phyloP scores from a whole-genome alignment of 2,888 invertebrate genomes.

The Ormyrus labotus region DNA sequence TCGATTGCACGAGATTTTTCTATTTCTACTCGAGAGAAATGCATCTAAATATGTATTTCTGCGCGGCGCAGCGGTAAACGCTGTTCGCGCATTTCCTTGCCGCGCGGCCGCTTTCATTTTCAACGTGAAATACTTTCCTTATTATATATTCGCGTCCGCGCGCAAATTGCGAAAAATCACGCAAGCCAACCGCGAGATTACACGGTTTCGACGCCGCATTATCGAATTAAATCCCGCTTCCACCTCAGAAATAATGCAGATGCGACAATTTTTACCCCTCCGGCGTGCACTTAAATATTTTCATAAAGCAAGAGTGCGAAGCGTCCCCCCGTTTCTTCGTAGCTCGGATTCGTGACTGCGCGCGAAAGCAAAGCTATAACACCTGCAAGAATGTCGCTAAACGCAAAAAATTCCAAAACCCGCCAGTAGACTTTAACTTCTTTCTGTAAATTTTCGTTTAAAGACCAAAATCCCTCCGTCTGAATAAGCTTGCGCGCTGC shows the following conservation, averaged over 20 bases:
- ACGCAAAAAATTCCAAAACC: too few relatives aligned
- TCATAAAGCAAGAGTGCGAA: constrained; percentile 14
- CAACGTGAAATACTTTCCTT: constrained; percentile 21
- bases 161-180: constrained; percentile 68
- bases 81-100: too few relatives aligned
- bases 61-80: too few relatives aligned
- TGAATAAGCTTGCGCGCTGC: too few relatives aligned
- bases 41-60: constrained; percentile 2
- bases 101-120: not conserved
- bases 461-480: too few relatives aligned
- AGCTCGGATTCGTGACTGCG: constrained; percentile 21
- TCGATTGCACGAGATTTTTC: not conserved
- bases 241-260: constrained; percentile 30
- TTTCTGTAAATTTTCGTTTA: too few relatives aligned
- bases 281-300: constrained; percentile 14
- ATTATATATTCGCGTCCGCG: not conserved
- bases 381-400: constrained; percentile 4
- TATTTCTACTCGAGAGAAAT: not conserved
- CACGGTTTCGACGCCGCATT: constrained; percentile 59
- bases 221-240: constrained; percentile 62
- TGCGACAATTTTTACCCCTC: not conserved
- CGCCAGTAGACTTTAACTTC: too few relatives aligned
- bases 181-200: constrained; percentile 63
- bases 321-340: constrained; percentile 28
- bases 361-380: not conserved